Conservation (phyloP, 2,113 vertebrate genomes). For the Arothron firmamentum region DNA sequence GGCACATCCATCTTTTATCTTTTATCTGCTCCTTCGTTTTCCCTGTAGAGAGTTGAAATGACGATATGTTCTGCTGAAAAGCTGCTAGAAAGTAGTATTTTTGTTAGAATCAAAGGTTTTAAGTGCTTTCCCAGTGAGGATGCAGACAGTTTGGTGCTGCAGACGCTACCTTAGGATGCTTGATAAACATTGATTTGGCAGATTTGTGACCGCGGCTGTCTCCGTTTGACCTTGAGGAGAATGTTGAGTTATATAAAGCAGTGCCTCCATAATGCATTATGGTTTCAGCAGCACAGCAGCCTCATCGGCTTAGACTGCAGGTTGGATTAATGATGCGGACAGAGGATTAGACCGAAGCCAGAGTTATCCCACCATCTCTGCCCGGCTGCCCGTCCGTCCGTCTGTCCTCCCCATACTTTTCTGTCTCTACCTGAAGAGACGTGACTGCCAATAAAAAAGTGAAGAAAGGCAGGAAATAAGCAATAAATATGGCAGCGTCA, state of each 20-base stretch:
- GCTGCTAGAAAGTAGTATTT: no score
- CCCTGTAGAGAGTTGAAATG: no score
- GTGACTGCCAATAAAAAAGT: neutral
- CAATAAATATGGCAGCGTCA: neutral
- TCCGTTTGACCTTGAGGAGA: constrained; percentile 11
- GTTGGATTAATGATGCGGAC: constrained; percentile 52
- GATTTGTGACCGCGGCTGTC: neutral
- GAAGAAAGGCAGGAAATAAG: neutral
- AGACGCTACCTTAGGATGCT: no score
- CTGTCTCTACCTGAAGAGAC: constrained; percentile 11
- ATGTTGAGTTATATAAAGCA: constrained; percentile 1
- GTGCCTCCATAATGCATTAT: neutral
- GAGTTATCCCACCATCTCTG: constrained; percentile 47
- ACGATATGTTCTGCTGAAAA: no score
- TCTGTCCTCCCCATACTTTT: constrained; percentile 22
- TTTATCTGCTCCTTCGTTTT: neutral
- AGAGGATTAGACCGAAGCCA: constrained; percentile 56
- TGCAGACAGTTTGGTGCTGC: neutral
- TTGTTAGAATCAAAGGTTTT: no score
- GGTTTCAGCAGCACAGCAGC: constrained; percentile 10
- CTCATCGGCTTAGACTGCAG: constrained; percentile 27
- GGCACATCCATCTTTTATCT: neutral
- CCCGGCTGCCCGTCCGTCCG: constrained; percentile 14
- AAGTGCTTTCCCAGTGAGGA: no score
- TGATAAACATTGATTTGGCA: neutral